phyloP scores from a whole-genome alignment of 2,888 invertebrate genomes.

The Andrena camellia region DNA sequence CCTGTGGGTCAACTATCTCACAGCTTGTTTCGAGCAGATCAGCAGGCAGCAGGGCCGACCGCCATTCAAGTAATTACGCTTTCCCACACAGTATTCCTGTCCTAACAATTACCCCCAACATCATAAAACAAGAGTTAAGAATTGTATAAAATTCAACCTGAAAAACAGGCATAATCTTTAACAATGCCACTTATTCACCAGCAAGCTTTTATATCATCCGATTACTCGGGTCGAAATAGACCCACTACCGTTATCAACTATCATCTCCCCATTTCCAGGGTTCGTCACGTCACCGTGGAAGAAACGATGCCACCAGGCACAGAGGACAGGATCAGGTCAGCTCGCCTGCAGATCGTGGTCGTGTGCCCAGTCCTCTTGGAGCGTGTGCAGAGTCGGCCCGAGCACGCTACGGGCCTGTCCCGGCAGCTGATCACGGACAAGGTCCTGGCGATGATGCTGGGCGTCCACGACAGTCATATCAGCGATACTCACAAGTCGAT shows the following conservation, averaged over 20 bases:
- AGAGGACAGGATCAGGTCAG: slow-evolving; percentile 87
- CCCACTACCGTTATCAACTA: not conserved
- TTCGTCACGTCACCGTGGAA: slow-evolving; percentile 91
- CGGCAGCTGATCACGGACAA: slow-evolving; percentile 89
- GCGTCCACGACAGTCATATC: slow-evolving; percentile 91
- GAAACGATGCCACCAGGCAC: slow-evolving; percentile 87
- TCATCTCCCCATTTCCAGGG: slow-evolving; percentile 86
- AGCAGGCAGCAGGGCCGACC: slow-evolving; percentile 92
- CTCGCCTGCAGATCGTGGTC: slow-evolving; percentile 92
- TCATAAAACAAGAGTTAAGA: too few species aligned
- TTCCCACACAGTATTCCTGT: too few species aligned
- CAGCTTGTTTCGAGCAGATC: slow-evolving; percentile 93
- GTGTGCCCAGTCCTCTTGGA: slow-evolving; percentile 91
- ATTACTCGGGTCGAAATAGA: not conserved
- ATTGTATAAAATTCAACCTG: too few species aligned
- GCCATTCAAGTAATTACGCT: slow-evolving; percentile 90
- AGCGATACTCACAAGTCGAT: slow-evolving; percentile 89
- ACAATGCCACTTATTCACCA: not conserved
- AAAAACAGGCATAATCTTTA: not conserved
- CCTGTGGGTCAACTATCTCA: slow-evolving; percentile 93
- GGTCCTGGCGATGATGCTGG: slow-evolving; percentile 92
- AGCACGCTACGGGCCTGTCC: slow-evolving; percentile 86
- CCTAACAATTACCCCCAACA: too few species aligned
- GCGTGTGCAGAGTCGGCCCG: slow-evolving; percentile 87
- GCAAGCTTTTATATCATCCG: not conserved